A percentile compares a stretch with the other conserved stretches of the same genome.
Evolutionary conservation across 2,797 vertebrate genomes (phyloP).

Genomic region (Gymnopithys bicolor): DNA sequence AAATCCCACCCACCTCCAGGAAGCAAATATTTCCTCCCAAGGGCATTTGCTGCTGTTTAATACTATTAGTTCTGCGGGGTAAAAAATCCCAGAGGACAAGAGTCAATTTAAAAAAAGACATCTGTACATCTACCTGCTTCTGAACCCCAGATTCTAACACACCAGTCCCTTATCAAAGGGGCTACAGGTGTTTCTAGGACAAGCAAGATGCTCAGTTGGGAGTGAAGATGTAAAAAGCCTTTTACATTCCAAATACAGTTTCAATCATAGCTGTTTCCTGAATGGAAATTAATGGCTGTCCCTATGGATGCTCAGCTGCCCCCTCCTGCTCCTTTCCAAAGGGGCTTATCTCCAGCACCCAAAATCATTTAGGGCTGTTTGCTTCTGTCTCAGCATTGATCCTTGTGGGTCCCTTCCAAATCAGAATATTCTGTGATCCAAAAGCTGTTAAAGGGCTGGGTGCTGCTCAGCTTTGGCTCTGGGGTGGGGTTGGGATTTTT

Average conservation of each 20-base stretch:
- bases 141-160: background rate
- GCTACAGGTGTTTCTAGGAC: background rate
- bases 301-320: fast-evolving
- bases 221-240: background rate
- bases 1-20: background rate
- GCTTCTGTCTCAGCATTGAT: background rate
- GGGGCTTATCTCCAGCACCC: background rate
- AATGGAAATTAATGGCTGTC: background rate
- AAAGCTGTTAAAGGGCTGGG: background rate
- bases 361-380: background rate
- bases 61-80: background rate
- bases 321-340: background rate
- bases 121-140: background rate
- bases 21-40: background rate
- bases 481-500: background rate
- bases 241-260: background rate
- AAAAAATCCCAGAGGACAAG: constrained; percentile 4
- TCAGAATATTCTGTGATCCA: background rate
- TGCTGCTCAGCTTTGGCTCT: background rate
- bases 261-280: background rate
- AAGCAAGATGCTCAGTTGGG: background rate
- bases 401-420: background rate
- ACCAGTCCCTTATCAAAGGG: background rate
- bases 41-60: background rate
- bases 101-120: background rate